Evolutionary conservation across 1,140 invertebrate genomes (phyloP), one percentile per base, ranked within the genome.

Genomic region (Charaxes varanes): DNA sequence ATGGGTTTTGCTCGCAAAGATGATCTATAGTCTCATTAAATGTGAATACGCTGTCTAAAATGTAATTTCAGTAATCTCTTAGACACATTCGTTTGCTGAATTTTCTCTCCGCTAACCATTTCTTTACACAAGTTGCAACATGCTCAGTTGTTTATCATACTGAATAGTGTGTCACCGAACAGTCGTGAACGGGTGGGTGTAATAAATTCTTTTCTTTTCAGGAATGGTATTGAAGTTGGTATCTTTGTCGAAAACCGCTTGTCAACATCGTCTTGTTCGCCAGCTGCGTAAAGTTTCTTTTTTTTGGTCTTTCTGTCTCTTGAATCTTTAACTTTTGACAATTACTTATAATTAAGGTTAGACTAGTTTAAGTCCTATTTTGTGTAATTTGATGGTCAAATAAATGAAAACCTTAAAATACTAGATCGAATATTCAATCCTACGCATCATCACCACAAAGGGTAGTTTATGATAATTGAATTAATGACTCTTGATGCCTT

Each of bases 201-300:
- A 46, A 46, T 47, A 37, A 44, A 53, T 38, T 55, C 44, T 77
- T 80, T 68, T 81, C 57, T 62, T 78, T 81, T 66, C 73, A 78
- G 73, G 77, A 64, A 59, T 66, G 48, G 50, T 74, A 68, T 74
- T 64, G 62, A 77, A 72, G 73, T 81, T 60, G 56, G 61, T 76
- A 63, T 73, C 38, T 77, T 62, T 54, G 59, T 65, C 63, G 52
- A 57, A 50, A 60, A 63, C 55, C 45, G 35, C 50, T 66, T 64
- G 60, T 52, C 52, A 63, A 61, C 65, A 58, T 76, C 62, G 61
- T 70, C 55, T 74, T 62, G 44, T 44, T 44, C 56, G 45, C 35
- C 56, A 31, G 45, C 56, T 38, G 49, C 51, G 51, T 55, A 46
- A 47, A n/a, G n/a, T n/a, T n/a, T n/a, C n/a, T n/a, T n/a, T 33